A percentile compares a stretch with the other conserved stretches of the same genome.
These are phyloP conservation scores for Scaeva pyrastri DNA, from an alignment of 2,888 invertebrate genomes.

Conservation along the genomic window DNA sequence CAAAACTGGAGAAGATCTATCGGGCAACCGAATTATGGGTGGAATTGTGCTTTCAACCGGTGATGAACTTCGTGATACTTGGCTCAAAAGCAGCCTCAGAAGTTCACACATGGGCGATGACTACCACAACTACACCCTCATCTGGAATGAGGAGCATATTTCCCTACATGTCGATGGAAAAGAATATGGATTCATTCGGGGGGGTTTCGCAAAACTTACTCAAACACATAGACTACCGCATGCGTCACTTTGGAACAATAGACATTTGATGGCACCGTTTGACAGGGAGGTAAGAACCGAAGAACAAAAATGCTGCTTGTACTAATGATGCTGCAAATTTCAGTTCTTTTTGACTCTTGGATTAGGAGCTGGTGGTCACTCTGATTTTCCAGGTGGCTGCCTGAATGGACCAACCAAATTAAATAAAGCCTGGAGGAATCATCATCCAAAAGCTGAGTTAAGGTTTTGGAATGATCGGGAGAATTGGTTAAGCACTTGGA, in stretches of 20 bases:
- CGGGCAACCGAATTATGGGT: conserved; percentile 80
- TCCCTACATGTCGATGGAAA: conserved; percentile 85
- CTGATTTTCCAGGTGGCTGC: conserved; percentile 87
- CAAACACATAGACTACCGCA: conserved; percentile 77
- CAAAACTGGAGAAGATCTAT: conserved; percentile 78
- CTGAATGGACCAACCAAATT: conserved; percentile 58
- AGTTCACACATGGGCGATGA: conserved; percentile 85
- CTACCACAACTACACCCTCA: conserved; percentile 88
- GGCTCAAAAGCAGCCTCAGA: conserved; percentile 78
- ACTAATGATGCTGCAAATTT: not conserved
- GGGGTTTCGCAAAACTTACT: conserved; percentile 78
- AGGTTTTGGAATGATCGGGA: conserved; percentile 88
- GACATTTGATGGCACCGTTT: conserved; percentile 88
- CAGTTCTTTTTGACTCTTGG: conserved; percentile 92
- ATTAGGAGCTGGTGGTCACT: conserved; percentile 90
- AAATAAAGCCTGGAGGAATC: conserved; percentile 90
- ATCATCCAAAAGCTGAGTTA: conserved; percentile 87
- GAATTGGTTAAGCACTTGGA: conserved; percentile 90
- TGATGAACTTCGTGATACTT: conserved; percentile 81
- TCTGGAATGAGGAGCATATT: conserved; percentile 86
- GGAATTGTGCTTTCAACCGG: conserved; percentile 80
- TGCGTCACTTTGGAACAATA: conserved; percentile 86
- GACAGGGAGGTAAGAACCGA: conserved; percentile 87
- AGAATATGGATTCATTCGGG: conserved; percentile 84
- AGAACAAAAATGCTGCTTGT: not conserved